Conservation (phyloP, 2,797 vertebrate genomes). For the Harpagifer antarcticus region DNA sequence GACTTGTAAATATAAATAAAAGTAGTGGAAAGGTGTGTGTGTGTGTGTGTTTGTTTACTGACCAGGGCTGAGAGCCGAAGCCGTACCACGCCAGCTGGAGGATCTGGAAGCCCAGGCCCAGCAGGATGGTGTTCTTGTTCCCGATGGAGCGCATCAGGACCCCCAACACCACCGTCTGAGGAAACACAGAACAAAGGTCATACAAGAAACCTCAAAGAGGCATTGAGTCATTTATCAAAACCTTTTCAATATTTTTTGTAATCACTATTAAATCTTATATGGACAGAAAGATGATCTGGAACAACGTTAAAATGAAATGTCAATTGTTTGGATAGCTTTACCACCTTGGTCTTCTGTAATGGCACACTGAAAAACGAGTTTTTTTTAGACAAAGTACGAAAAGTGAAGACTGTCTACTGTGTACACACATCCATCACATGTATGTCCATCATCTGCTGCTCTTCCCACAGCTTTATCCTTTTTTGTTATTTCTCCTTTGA, state of each 20-base stretch:
- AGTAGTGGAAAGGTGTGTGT: background rate
- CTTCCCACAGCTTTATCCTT: background rate
- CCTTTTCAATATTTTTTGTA: background rate
- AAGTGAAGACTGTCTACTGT: background rate
- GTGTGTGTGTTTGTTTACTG: constrained; percentile 69
- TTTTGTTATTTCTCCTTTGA: background rate
- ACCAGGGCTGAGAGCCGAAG: constrained; percentile 95
- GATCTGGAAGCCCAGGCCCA: constrained; percentile 95
- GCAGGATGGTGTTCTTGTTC: constrained; percentile 94
- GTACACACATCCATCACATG: background rate
- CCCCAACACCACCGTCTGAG: constrained; percentile 92
- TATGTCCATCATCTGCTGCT: background rate
- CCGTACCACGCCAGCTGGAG: constrained; percentile 95
- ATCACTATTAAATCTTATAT: background rate
- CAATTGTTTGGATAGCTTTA: background rate
- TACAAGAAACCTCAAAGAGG: background rate
- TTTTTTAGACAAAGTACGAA: background rate
- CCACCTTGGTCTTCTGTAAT: background rate
- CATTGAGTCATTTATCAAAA: background rate
- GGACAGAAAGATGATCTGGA: background rate
- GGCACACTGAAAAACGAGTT: background rate
- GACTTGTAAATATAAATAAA: background rate
- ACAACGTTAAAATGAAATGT: background rate
- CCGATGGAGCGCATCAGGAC: constrained; percentile 95
- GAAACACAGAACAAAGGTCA: constrained; percentile 26